Conservation (phyloP, 2,888 invertebrate species). For the Heliconius cydno region DNA sequence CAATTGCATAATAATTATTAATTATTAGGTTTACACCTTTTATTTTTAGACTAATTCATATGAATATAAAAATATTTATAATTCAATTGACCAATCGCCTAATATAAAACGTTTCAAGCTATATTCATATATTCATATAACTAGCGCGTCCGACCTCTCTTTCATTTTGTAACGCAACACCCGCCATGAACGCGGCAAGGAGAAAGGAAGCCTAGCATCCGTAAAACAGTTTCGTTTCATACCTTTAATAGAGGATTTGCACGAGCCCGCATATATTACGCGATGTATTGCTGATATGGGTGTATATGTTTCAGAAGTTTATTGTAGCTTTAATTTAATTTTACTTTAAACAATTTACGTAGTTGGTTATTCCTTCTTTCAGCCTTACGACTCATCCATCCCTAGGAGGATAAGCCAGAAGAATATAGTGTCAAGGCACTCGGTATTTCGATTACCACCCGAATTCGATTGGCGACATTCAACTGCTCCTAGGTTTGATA, state of each 20-base stretch:
- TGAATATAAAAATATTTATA: not conserved
- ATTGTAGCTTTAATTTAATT: not conserved
- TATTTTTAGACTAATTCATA: no score
- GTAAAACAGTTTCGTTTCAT: constrained; percentile 28
- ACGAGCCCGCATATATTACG: constrained; percentile 12
- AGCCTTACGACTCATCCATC: no score
- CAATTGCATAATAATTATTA: not conserved
- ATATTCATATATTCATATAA: not conserved
- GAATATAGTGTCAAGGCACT: not conserved
- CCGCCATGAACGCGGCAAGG: constrained; percentile 15
- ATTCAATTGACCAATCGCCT: not conserved
- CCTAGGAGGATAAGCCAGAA: no score
- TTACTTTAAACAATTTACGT: not conserved
- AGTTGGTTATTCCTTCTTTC: not conserved
- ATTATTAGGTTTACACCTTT: not conserved
- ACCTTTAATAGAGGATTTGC: constrained; percentile 20
- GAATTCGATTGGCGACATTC: not conserved
- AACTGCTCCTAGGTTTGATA: not conserved
- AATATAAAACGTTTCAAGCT: not conserved
- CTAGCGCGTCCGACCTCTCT: constrained; percentile 8
- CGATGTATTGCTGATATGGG: not conserved
- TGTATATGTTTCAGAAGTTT: not conserved
- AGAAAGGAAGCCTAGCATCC: constrained; percentile 31
- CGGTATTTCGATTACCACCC: not conserved
- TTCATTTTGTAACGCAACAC: constrained; percentile 22